phyloP scores from a whole-genome alignment of 2,888 invertebrate species.

The Allacma fusca region DNA sequence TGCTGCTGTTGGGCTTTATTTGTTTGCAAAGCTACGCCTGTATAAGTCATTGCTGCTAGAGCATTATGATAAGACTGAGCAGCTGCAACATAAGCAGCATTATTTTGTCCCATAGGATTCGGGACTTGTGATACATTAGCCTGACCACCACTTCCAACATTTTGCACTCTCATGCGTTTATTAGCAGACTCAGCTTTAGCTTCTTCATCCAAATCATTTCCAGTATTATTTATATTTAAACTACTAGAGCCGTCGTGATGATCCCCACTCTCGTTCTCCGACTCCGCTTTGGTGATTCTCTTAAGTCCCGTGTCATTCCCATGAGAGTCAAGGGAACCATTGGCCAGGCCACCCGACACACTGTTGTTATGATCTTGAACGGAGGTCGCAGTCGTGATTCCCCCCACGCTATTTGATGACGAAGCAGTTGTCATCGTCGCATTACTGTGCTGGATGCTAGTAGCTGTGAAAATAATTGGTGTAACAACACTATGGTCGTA shows the following conservation, averaged over 20 bases:
- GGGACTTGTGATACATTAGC: constrained; percentile 41
- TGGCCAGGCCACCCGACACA: constrained; percentile 49
- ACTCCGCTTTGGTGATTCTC: constrained; percentile 17
- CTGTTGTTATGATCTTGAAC: constrained; percentile 48
- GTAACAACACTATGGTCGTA: constrained; percentile 61
- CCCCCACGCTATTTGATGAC: constrained; percentile 44
- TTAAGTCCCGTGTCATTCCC: constrained; percentile 51
- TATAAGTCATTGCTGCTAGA: constrained; percentile 73
- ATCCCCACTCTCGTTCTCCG: constrained; percentile 40
- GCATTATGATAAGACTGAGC: constrained; percentile 64
- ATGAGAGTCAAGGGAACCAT: constrained; percentile 59
- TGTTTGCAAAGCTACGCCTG: constrained; percentile 73
- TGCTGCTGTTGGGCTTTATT: constrained; percentile 57
- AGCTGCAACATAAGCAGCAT: constrained; percentile 61
- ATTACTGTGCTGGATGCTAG: constrained; percentile 58
- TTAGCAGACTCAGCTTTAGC: constrained; percentile 57
- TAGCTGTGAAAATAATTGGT: constrained; percentile 62
- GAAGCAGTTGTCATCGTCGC: constrained; percentile 47
- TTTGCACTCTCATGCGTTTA: constrained; percentile 58
- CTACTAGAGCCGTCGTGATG: constrained; percentile 42
- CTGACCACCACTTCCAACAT: constrained; percentile 36
- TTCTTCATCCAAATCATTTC: constrained; percentile 55
- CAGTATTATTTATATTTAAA: constrained; percentile 38
- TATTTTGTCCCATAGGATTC: constrained; percentile 55
- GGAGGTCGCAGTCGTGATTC: constrained; percentile 39